These are phyloP conservation scores for Acromyrmex echinatior DNA, from an alignment of 1,140 invertebrate genomes.

Conservation along the genomic window DNA sequence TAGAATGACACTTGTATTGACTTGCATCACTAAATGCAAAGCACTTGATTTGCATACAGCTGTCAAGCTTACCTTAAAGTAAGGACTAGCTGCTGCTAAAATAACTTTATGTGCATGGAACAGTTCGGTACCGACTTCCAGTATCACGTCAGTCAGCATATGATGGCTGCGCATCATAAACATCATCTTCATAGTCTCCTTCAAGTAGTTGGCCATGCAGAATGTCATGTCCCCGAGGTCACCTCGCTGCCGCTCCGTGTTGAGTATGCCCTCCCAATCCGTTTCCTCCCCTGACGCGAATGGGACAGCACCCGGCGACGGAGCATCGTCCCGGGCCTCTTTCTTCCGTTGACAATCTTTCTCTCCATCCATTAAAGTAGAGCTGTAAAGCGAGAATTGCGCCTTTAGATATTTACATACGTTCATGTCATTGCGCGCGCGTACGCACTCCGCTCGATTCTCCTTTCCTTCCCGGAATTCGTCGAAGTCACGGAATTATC, in stretches of 20 bases:
- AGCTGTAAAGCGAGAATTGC: slow-evolving; percentile 50
- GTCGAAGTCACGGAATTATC: neutral
- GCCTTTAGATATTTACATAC: slow-evolving; percentile 31
- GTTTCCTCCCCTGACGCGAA: slow-evolving; percentile 74
- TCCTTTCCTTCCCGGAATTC: neutral
- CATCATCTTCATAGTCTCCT: slow-evolving; percentile 96
- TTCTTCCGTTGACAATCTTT: slow-evolving; percentile 79
- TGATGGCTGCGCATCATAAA: slow-evolving; percentile 95
- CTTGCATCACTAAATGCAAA: no score
- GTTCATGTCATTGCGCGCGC: neutral
- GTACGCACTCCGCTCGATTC: neutral
- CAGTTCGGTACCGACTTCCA: slow-evolving; percentile 94
- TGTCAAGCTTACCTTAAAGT: slow-evolving; percentile 92
- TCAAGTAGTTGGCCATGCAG: slow-evolving; percentile 94
- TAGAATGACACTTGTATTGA: no score
- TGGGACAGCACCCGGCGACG: slow-evolving; percentile 68
- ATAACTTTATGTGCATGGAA: slow-evolving; percentile 97
- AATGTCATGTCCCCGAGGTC: slow-evolving; percentile 94
- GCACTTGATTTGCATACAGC: neutral
- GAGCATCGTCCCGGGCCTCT: slow-evolving; percentile 69
- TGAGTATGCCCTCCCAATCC: slow-evolving; percentile 77
- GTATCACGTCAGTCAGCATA: slow-evolving; percentile 95
- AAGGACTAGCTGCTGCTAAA: slow-evolving; percentile 96
- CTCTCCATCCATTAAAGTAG: slow-evolving; percentile 84
- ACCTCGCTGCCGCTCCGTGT: slow-evolving; percentile 83